Base-by-base conservation (phyloP, 1,140 invertebrate species). In the Drosophila paulistorum region DNA sequence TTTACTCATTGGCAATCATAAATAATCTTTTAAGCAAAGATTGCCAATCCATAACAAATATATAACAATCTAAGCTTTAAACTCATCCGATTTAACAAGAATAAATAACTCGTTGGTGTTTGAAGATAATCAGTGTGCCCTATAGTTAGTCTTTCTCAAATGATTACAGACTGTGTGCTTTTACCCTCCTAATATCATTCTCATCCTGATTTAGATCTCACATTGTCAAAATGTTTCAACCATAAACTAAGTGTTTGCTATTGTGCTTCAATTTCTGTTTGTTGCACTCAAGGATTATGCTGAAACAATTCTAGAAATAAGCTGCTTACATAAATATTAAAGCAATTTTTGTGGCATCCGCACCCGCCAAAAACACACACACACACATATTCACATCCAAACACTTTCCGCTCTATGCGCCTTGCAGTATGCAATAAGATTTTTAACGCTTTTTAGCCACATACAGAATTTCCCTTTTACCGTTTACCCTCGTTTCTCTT, bases 371-470 rank as follows among this genome's bases (percentile, higher is more conserved):
- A 48, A 20, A 62, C 35, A 37, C 20, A 37, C 23, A 30, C 23
- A 30, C 39, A 42, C 20, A 23, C 39, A 26, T 20, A 17, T 17
- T 13, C 17, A 60, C 37, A 60, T 5, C 11, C 10, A 14, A 33
- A 48, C 35, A 35, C 6, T 33, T 17, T 51, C 17, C n/a, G 9
- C 26, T 4, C 33, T 10, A 23, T 30, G 64, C 65, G 37, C 65
- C 65, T 58, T 66, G 65, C 35, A 66, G 39, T 66, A 58, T 66
- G 54, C 65, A 66, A 66, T 51, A 42, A 57, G 37, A 66, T 41
- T 57, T 66, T 65, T 20, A 55, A 55, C 48, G 48, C 62, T 51
- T 48, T 23, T 51, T 64, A 45, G 6, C 11, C 33, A 35, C 20
- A 58, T 37, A 23, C 11, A 48, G 20, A 57, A 17, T 66, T 51